These are phyloP conservation scores for Hartigia nigra DNA, from an alignment of 2,888 invertebrate species.

Conservation along the genomic window DNA sequence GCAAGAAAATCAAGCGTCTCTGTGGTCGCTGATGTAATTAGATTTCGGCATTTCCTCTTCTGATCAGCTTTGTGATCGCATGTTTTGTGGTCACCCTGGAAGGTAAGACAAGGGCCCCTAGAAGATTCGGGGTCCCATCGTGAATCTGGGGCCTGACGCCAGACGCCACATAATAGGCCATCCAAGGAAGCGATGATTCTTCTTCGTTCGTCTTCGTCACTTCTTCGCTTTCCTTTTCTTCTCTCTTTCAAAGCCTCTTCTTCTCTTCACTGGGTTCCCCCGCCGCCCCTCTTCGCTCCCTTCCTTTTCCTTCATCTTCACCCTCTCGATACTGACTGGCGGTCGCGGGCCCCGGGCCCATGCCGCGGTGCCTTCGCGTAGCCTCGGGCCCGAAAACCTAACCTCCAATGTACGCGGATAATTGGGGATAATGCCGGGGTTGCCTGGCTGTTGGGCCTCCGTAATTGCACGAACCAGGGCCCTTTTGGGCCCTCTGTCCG, in stretches of 20 bases:
- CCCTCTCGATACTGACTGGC: constrained; percentile 3
- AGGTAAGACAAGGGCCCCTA: not conserved
- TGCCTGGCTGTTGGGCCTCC: constrained; percentile 47
- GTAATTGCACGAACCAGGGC: constrained; percentile 60
- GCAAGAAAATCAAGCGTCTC: not conserved
- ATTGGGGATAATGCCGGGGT: constrained; percentile 64
- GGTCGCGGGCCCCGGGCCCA: constrained; percentile 12
- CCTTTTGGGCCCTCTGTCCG: constrained; percentile 39
- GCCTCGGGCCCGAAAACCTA: constrained; percentile 54
- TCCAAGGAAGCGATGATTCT: constrained; percentile 5
- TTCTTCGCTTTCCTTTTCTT: not conserved
- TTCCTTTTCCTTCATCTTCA: not conserved
- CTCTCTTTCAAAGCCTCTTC: constrained; percentile 11
- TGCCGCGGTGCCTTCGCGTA: constrained; percentile 44
- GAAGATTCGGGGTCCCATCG: constrained; percentile 26
- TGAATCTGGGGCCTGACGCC: constrained; percentile 34
- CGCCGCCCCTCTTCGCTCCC: too few relatives aligned
- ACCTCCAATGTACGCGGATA: constrained; percentile 62
- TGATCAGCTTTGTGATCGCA: constrained; percentile 28
- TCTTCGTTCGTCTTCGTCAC: not conserved
- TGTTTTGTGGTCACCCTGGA: constrained; percentile 41
- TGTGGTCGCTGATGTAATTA: not conserved
- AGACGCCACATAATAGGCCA: constrained; percentile 51
- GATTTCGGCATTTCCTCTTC: not conserved
- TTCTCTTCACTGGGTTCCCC: constrained; percentile 32